Conservation (phyloP, 2,888 invertebrate species). For the Heteromyza rotundicornis region DNA sequence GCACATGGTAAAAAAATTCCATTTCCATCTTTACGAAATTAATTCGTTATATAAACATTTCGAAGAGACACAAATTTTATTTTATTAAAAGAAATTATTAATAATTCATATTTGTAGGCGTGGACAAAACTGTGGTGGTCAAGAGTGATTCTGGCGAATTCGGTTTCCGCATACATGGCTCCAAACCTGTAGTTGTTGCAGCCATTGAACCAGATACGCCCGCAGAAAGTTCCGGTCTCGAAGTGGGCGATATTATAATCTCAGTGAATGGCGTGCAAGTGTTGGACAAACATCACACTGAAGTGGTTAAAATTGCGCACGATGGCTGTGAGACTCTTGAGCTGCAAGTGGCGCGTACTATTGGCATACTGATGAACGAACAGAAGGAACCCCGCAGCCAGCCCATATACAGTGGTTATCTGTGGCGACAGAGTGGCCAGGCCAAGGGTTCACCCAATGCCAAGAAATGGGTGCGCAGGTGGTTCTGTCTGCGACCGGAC, state of each 20-base stretch:
- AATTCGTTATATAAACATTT: not conserved
- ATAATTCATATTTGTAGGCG: slow-evolving; percentile 67
- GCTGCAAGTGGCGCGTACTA: slow-evolving; percentile 87
- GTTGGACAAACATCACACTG: slow-evolving; percentile 90
- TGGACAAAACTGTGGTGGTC: slow-evolving; percentile 86
- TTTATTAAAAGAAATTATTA: slow-evolving; percentile 50
- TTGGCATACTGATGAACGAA: slow-evolving; percentile 76
- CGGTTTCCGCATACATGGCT: slow-evolving; percentile 94
- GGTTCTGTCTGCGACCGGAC: slow-evolving; percentile 90
- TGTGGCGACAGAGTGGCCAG: slow-evolving; percentile 75
- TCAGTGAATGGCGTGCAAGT: slow-evolving; percentile 90
- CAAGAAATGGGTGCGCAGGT: slow-evolving; percentile 82
- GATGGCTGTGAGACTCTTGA: slow-evolving; percentile 85
- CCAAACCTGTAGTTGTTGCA: slow-evolving; percentile 94
- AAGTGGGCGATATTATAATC: slow-evolving; percentile 93
- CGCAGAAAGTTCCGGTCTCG: slow-evolving; percentile 88
- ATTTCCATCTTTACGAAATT: slow-evolving; percentile 1
- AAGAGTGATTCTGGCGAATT: slow-evolving; percentile 87
- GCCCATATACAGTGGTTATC: slow-evolving; percentile 75
- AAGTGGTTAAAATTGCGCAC: slow-evolving; percentile 91
- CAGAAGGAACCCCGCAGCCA: slow-evolving; percentile 69
- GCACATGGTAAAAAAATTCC: slow-evolving; percentile 63
- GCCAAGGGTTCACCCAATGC: slow-evolving; percentile 66
- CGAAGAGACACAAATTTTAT: slow-evolving; percentile 29
- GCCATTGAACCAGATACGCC: slow-evolving; percentile 94